Base-by-base conservation (phyloP, 1,140 invertebrate genomes). In the Drosophila carrolli region DNA sequence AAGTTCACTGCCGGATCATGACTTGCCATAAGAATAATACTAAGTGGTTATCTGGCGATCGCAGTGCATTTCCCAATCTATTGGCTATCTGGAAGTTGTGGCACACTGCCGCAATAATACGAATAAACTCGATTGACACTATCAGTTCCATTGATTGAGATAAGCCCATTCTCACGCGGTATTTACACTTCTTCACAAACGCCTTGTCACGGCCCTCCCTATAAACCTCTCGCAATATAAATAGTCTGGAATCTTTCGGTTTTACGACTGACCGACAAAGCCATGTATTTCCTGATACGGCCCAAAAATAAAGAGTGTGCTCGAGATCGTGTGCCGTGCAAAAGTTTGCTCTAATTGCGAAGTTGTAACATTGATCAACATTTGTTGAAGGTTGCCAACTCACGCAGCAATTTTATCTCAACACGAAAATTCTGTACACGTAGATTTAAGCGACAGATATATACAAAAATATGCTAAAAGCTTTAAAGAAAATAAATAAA, bases 361-460 rank as follows among this genome's bases (percentile, higher is more conserved):
- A 83, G 61, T 58, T 84, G 70, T 84, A 76, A 76, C 78, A 74
- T 75, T 86, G 82, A 81, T 55, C 56, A 40, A 40, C 40, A 37
- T 16, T 35, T 37, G 14, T 38, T 53, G 55, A 76, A 67, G 74
- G 74, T 76, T 67, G 41, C 61, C 19, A 19, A 14, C 37, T 58
- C 38, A 37, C 41, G n/a, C 37, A 8, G 16, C 35, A 50, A 38
- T 76, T 67, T 78, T 63, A 74, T 81, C 68, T 57, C 29, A 27
- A 43, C 51, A n/a, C 35, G 23, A 55, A 70, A 55, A 35, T 57
- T 57, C 50, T 56, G 19, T 19, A 53, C 66, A 38, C 29, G 48
- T 47, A 55, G 29, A 53, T 56, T 13, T 29, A 0, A 19, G 59
- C 14, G 32, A n/a, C 27, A 47, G 16, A 56, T 40, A 23, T 13